Conservation (phyloP, 2,888 invertebrate genomes). For the Colletes collaris region DNA sequence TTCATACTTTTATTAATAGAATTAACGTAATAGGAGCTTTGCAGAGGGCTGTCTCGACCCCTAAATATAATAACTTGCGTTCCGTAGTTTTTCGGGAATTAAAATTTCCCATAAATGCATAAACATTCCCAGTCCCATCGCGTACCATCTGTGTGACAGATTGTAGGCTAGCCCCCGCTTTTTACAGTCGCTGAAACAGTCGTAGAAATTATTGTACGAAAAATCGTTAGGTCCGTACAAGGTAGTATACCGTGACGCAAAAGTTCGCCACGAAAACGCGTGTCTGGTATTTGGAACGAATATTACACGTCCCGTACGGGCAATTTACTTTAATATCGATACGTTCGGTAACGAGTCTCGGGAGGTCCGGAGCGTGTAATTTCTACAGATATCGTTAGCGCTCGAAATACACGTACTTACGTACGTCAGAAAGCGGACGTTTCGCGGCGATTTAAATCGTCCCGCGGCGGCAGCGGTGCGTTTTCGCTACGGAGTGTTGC, state of each 20-base stretch:
- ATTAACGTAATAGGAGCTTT: too few species aligned
- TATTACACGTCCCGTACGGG: background rate
- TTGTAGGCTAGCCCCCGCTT: too few species aligned
- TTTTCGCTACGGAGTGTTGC: conserved; percentile 7
- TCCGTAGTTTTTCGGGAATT: too few species aligned
- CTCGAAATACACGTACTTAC: conserved; percentile 3
- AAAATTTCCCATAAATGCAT: too few species aligned
- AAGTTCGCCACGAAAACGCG: background rate
- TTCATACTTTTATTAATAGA: too few species aligned
- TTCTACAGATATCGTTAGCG: conserved; percentile 25
- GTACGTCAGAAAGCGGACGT: background rate
- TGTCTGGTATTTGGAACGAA: background rate
- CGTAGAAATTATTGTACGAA: too few species aligned
- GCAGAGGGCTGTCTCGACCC: too few species aligned
- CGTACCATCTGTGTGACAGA: too few species aligned
- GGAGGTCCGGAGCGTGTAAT: conserved; percentile 15
- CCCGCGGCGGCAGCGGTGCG: background rate
- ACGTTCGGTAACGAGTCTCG: background rate
- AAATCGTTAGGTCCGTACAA: too few species aligned
- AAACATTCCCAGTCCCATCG: too few species aligned
- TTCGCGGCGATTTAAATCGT: conserved; percentile 17
- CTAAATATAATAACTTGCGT: too few species aligned
- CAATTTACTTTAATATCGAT: background rate
- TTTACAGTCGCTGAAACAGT: too few species aligned
- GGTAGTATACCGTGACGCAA: background rate